A percentile compares a stretch with the other conserved stretches of the same genome.
phyloP scores from a whole-genome alignment of 1,140 invertebrate species.

The Cyphomyrmex costatus region DNA sequence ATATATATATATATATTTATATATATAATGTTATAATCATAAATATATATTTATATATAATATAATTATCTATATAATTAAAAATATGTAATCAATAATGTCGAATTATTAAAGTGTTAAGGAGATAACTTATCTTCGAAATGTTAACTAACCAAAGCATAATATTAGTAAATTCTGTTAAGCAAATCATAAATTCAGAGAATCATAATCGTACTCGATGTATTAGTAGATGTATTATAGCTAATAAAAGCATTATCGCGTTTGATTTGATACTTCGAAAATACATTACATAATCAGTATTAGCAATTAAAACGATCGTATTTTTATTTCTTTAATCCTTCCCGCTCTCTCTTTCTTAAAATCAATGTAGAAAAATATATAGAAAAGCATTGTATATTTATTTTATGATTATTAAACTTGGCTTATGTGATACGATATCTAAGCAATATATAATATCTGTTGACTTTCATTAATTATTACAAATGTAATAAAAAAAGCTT shows the following conservation, averaged over 20 bases:
- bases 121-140: not conserved
- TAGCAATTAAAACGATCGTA: not conserved
- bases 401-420: not conserved
- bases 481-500: not conserved
- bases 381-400: not conserved
- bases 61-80: not conserved
- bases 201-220: constrained; percentile 21
- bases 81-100: not conserved
- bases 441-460: not conserved
- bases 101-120: not conserved
- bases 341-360: not conserved
- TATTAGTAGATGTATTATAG: constrained; percentile 18
- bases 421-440: not conserved
- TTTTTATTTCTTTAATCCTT: not conserved
- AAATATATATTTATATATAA: not conserved
- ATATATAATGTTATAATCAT: not conserved
- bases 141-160: constrained; percentile 13
- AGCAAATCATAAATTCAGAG: constrained; percentile 34
- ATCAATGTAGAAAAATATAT: constrained; percentile 1
- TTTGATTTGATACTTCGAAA: constrained; percentile 6
- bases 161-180: constrained; percentile 27
- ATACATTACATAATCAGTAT: constrained; percentile 7
- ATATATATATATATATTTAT: no score
- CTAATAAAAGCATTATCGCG: constrained; percentile 37
- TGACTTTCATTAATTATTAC: not conserved